Evolutionary conservation across 2,113 vertebrate genomes (phyloP).

Genomic region (Kobus ellipsiprymnus): DNA sequence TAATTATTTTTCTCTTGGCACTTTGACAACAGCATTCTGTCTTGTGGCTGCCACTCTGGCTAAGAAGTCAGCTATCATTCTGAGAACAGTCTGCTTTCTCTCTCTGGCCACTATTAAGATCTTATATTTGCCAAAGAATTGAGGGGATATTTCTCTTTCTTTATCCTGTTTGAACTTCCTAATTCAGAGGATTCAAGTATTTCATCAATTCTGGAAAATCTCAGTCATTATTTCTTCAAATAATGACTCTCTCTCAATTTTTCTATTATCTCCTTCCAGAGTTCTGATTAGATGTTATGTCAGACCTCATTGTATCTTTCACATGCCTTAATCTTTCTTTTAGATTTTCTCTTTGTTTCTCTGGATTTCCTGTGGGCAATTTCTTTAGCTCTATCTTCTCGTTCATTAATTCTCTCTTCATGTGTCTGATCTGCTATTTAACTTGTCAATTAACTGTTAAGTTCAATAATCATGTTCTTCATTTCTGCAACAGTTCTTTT

Average conservation of each 20-base stretch:
- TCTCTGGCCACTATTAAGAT: not conserved
- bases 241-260: not conserved
- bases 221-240: not conserved
- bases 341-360: not conserved
- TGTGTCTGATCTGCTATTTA: conserved; percentile 2
- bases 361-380: not conserved
- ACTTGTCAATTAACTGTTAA: not conserved
- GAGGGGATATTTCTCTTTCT: not conserved
- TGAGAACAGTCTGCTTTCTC: not conserved
- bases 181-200: not conserved
- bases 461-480: not conserved
- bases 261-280: not conserved
- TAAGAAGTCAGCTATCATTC: not conserved
- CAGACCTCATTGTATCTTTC: not conserved
- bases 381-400: not conserved
- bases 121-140: not conserved
- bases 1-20: not conserved
- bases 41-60: not conserved
- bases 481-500: not conserved
- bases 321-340: not conserved
- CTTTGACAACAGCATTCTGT: not conserved
- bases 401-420: not conserved
- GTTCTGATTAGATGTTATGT: not conserved
- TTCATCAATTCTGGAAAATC: not conserved
- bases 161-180: not conserved